These are phyloP conservation scores for Tuta absoluta DNA, from an alignment of 2,888 invertebrate species.

Conservation along the genomic window DNA sequence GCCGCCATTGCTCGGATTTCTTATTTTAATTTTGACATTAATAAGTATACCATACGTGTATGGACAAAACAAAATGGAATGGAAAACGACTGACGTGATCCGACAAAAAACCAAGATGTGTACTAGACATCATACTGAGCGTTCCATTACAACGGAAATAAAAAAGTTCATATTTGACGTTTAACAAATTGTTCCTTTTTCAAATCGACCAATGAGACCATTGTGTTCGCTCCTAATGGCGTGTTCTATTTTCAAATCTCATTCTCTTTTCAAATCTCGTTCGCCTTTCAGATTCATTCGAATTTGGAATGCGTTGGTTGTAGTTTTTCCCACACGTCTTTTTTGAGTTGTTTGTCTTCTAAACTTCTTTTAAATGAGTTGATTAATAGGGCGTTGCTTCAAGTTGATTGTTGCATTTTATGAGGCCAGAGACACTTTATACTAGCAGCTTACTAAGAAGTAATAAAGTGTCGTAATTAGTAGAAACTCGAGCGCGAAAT, in stretches of 20 bases:
- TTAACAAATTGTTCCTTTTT: slow-evolving; percentile 82
- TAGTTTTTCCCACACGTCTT: slow-evolving; percentile 77
- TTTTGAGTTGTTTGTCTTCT: slow-evolving; percentile 61
- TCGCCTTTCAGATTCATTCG: slow-evolving; percentile 79
- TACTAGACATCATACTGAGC: slow-evolving; percentile 74
- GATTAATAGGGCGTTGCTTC: slow-evolving; percentile 75
- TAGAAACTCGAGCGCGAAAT: slow-evolving; percentile 11
- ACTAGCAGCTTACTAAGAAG: slow-evolving; percentile 15
- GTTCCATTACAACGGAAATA: slow-evolving; percentile 75
- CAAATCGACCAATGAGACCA: slow-evolving; percentile 81
- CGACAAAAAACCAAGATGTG: slow-evolving; percentile 73
- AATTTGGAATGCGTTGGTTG: slow-evolving; percentile 78
- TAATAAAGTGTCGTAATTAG: slow-evolving; percentile 19
- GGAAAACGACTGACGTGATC: slow-evolving; percentile 68
- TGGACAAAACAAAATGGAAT: slow-evolving; percentile 74
- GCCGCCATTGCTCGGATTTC: slow-evolving; percentile 58
- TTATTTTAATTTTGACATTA: slow-evolving; percentile 73
- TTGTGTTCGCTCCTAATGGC: slow-evolving; percentile 80
- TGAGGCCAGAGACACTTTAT: slow-evolving; percentile 28
- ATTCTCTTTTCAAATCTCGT: slow-evolving; percentile 80
- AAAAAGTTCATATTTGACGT: slow-evolving; percentile 81
- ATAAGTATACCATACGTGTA: slow-evolving; percentile 60
- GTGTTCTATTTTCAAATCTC: slow-evolving; percentile 81
- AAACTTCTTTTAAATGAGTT: slow-evolving; percentile 65
- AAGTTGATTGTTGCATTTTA: slow-evolving; percentile 56